Percentiles rank a stretch among this genome's conserved stretches.
Conservation (phyloP, 2,113 vertebrate species). For the Perca schrenkii region DNA sequence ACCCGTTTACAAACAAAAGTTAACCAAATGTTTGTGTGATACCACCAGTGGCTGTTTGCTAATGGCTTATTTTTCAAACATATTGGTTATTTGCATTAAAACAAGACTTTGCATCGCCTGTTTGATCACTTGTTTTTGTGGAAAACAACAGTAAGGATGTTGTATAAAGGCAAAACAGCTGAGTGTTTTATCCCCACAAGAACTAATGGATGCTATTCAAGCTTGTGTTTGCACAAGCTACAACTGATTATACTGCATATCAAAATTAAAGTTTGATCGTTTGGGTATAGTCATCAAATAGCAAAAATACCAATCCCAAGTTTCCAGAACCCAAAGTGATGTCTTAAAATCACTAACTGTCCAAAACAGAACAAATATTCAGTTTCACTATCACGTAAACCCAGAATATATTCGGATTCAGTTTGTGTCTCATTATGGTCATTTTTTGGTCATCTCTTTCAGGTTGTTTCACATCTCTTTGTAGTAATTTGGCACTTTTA, state of each 20-base stretch:
- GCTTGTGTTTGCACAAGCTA: neutral
- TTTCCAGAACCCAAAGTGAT: no score
- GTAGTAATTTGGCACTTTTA: neutral
- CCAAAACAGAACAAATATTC: neutral
- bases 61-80: slow-evolving; percentile 10
- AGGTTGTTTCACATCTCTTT: neutral
- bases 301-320: neutral
- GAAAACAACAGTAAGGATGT: neutral
- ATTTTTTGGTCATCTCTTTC: neutral
- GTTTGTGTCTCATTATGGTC: neutral
- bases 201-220: neutral
- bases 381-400: neutral
- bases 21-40: slow-evolving; percentile 17
- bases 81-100: slow-evolving; percentile 9
- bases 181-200: neutral
- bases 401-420: neutral
- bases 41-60: neutral
- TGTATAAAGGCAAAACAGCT: neutral
- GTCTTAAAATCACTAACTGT: neutral
- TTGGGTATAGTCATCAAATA: neutral
- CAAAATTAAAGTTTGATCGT: neutral
- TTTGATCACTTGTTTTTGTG: neutral
- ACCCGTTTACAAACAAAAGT: neutral
- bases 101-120: neutral
- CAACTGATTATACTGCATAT: neutral